Evolutionary conservation across 2,113 vertebrate species (phyloP), one percentile per base, ranked within the genome.

Genomic region (Cathartes aura): DNA sequence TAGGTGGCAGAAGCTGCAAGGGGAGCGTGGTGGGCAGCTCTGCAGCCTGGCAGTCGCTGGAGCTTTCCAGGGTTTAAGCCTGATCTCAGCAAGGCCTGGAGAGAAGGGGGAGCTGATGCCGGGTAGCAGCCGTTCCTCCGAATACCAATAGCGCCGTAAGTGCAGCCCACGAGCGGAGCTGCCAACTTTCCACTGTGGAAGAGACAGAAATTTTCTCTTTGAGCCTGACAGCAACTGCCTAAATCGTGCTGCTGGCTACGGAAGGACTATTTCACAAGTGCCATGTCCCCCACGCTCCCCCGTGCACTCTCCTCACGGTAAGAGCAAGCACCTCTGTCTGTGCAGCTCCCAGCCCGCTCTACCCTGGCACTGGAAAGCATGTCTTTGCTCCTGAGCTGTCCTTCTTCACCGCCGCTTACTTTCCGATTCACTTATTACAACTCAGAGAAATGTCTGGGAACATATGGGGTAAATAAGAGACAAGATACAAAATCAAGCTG

Each of bases 151-250:
- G 58, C 2, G 2, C 66, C 3, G 0, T 34, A 4, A 71, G 83
- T 2, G 19, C 80, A 79, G 87, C 87, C 70, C 32, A 12, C 6
- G 0, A 86, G 38, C 5, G 0, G 38, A 53, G 83, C 80, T 67
- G 80, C 80, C 92, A 96, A 50, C 53, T 86, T 93, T 82, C 75
- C 87, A 59, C 81, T 24, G 34, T 22, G 72, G 84, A 96, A 68
- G 19, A 72, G 67, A 85, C 1, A 20, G 32, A 53, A 62, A 71
- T 58, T 62, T 82, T 83, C 87, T 50, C 75, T 40, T 22, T 50
- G 20, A 79, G 87, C 60, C 74, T 23, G 52, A 86, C 62, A 36
- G 32, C 0, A 0, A 63, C 42, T 47, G 58, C 47, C 72, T 50
- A 27, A 72, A 83, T 45, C 2, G 0, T 59, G 58, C 75, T 75